Base-by-base conservation (phyloP, 1,140 invertebrate species). In the Coelopa frigida region DNA sequence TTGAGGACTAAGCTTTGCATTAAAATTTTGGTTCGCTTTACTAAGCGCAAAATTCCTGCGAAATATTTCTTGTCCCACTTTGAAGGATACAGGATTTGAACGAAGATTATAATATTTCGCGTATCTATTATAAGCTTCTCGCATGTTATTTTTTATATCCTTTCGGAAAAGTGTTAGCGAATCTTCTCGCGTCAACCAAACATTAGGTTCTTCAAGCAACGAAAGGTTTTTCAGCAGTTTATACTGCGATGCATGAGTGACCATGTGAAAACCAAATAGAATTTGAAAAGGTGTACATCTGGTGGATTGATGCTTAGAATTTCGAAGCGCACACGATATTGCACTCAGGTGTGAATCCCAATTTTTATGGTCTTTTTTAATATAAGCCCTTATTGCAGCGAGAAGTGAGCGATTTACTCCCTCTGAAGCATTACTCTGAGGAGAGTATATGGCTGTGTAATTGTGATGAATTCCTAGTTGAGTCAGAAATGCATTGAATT, bases 311-410 rank as follows among this genome's bases (percentile, higher is more conserved):
- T 42, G 43, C 3, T 15, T 5, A 12, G 45, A 37, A 17, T 14
- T 37, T 21, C 40, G n/a, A 12, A 48, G 23, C 3, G 39, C 41
- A 15, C 15, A 18, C 14, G 18, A 27, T 7, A 47, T 46, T 6
- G n/a, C 29, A 11, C 8, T 27, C 20, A 51, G 15, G 23, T 51
- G 10, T 11, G 26, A 14, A 20, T 51, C 49, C 49, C 49, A 47
- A 14, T 41, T 15, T 35, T 18, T 11, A 18, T 36, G 26, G 11
- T 44, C 31, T n/a, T 29, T 35, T 22, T 18, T 32, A n/a, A 38
- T 12, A 20, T 47, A 40, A 21, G 45, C 23, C 22, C 45, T 27
- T 10, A 47, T 47, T 15, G 15, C 46, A 4, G 46, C 17, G 17
- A 41, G 32, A 11, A 47, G 11, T 7, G 39, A 33, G 11, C 22